Evolutionary conservation across 2,888 invertebrate genomes (phyloP).

Genomic region (Chrysolina haemoptera): DNA sequence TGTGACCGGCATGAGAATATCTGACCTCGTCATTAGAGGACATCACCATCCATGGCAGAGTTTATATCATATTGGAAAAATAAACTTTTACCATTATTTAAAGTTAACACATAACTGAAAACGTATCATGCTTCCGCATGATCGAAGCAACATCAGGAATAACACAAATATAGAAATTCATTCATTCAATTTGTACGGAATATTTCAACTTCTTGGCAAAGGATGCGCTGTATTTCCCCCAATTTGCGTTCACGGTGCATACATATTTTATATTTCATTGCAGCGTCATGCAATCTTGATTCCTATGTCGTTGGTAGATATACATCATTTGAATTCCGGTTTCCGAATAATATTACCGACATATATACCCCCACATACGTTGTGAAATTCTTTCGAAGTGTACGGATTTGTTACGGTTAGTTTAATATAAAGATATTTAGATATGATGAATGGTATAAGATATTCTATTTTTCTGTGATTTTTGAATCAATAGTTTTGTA

Average conservation of each 20-base stretch:
- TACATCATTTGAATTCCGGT: constrained; percentile 51
- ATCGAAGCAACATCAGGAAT: constrained; percentile 10
- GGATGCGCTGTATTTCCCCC: constrained; percentile 26
- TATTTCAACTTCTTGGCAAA: constrained; percentile 24
- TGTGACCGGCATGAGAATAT: too few species aligned
- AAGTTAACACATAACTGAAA: neutral
- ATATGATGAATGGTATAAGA: neutral
- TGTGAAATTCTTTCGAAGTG: neutral
- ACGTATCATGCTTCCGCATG: neutral
- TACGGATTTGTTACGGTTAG: constrained; percentile 1
- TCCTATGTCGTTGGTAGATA: constrained; percentile 46
- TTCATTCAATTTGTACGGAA: constrained; percentile 39
- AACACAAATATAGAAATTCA: constrained; percentile 30
- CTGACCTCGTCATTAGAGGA: too few species aligned
- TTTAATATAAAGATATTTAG: constrained; percentile 9
- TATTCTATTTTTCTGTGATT: neutral
- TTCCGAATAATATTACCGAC: constrained; percentile 43
- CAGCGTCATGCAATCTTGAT: constrained; percentile 48
- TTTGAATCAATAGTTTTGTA: too few species aligned
- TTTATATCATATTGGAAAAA: too few species aligned
- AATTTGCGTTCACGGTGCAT: constrained; percentile 42
- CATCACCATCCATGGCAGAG: too few species aligned
- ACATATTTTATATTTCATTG: constrained; percentile 52
- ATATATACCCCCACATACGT: constrained; percentile 34
- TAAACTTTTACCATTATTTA: too few species aligned